Base-by-base conservation (phyloP, 2,113 vertebrate genomes). In the Geococcyx californianus region DNA sequence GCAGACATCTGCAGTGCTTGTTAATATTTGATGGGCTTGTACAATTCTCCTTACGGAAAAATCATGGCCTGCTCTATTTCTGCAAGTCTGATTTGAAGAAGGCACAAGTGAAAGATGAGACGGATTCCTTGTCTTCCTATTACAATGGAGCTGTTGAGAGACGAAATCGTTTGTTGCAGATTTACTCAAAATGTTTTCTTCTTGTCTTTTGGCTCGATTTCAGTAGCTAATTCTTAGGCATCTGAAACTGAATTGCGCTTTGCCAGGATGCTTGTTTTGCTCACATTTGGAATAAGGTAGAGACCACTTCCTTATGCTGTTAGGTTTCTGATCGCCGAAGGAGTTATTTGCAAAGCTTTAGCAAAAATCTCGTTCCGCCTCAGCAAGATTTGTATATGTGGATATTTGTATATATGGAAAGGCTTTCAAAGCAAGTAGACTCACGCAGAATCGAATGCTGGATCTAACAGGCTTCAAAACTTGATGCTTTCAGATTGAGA, bases 1-100 rank as follows among this genome's bases (percentile, higher is more conserved):
- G 94, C 95, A 97, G 96, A 94, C 91, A 94, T 95, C 95, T 96
- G 95, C 96, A 97, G 95, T 95, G 95, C 94, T 90, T 89, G 84
- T 97, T 89, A 97, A 96, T 97, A 97, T 95, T 97, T 97, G 91
- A 96, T 95, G 80, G 84, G 69, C 89, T 92, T 59, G 52, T 94
- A 78, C 73, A 78, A 28, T 81, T 95, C 90, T 85, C 69, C 47
- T 47, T 81, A 87, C 86, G 87, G 93, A 86, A 91, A 92, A 93
- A 81, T 94, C 93, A 72, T 81, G 86, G 63, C 91, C 89, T 93
- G 68, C 76, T 92, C 91, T 83, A 38, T 94, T 93, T 94, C 76
- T 93, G 58, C 16, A 93, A 84, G 52, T n/a, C 88, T 85, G 51
- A 21, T 55, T 47, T 13, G 9, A 44, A 78, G 86, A 67, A 15